Evolutionary conservation across 2,888 invertebrate genomes (phyloP).

Genomic region (Metopia argyrocephala): DNA sequence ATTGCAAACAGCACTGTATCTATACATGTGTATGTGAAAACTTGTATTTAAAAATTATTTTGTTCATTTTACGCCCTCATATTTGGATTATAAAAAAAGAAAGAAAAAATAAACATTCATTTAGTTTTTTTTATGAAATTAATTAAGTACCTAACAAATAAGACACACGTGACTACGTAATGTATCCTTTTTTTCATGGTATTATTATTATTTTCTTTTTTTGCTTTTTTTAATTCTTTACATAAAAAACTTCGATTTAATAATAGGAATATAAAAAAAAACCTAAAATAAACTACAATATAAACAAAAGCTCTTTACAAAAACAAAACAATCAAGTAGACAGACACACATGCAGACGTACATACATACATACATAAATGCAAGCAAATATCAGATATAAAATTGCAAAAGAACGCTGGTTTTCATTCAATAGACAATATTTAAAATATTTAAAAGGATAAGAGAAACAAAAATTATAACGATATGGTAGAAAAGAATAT

Average conservation of each 20-base stretch:
- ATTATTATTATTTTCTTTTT: conserved; percentile 60
- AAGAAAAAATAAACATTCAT: conserved; percentile 66
- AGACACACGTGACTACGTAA: conserved; percentile 77
- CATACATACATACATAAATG: conserved; percentile 31
- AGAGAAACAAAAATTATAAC: neutral
- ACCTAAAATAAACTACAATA: conserved; percentile 5
- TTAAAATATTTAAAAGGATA: neutral
- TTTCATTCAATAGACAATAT: neutral
- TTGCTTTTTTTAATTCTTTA: too few species aligned
- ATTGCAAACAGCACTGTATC: too few species aligned
- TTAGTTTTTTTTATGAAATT: conserved; percentile 75
- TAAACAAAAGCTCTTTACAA: conserved; percentile 19
- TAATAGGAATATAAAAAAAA: conserved; percentile 5
- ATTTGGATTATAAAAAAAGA: conserved; percentile 70
- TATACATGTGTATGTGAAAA: too few species aligned
- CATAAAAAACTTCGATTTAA: conserved; percentile 53
- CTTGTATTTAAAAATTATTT: too few species aligned
- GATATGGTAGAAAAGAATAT: neutral
- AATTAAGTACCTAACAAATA: conserved; percentile 77
- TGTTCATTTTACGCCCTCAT: conserved; percentile 15
- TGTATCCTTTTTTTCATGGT: conserved; percentile 76
- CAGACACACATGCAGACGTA: neutral
- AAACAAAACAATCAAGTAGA: conserved; percentile 34
- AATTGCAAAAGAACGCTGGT: neutral
- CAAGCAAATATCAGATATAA: neutral